phyloP scores from a whole-genome alignment of 1,140 invertebrate species.

The Parasteatoda tepidariorum region DNA sequence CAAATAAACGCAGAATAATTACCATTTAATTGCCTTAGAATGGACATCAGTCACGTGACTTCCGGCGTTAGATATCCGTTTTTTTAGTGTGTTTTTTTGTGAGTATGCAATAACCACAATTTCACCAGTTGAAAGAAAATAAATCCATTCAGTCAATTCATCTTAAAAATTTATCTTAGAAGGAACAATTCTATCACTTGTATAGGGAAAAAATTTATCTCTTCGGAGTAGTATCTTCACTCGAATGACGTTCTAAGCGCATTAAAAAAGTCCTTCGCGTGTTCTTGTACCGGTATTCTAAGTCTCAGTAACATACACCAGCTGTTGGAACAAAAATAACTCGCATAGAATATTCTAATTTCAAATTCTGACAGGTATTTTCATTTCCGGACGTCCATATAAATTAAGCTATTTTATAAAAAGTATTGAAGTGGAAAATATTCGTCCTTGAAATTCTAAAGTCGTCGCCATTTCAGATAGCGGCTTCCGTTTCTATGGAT shows the following conservation, averaged over 20 bases:
- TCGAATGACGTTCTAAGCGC: neutral
- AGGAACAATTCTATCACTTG: no score
- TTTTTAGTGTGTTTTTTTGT: no score
- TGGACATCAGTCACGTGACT: no score
- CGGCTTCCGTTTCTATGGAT: slow-evolving; percentile 24
- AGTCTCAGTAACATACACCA: neutral
- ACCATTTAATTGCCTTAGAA: no score
- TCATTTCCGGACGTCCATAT: neutral
- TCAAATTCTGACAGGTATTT: neutral
- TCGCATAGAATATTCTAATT: neutral
- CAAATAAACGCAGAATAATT: no score
- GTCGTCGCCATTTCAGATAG: slow-evolving; percentile 30
- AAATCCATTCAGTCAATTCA: no score
- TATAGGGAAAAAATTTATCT: no score
- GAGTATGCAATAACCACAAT: no score
- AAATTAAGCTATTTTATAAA: neutral
- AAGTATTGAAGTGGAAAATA: neutral
- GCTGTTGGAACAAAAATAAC: slow-evolving; percentile 11
- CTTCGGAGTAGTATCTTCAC: no score
- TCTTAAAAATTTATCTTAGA: no score
- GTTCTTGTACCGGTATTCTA: neutral
- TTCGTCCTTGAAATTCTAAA: slow-evolving; percentile 34
- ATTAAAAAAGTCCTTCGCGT: slow-evolving; percentile 17
- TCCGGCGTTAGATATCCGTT: no score
- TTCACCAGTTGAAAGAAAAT: no score